phyloP scores from a whole-genome alignment of 2,888 invertebrate species.

The Leptinotarsa peninsularis region DNA sequence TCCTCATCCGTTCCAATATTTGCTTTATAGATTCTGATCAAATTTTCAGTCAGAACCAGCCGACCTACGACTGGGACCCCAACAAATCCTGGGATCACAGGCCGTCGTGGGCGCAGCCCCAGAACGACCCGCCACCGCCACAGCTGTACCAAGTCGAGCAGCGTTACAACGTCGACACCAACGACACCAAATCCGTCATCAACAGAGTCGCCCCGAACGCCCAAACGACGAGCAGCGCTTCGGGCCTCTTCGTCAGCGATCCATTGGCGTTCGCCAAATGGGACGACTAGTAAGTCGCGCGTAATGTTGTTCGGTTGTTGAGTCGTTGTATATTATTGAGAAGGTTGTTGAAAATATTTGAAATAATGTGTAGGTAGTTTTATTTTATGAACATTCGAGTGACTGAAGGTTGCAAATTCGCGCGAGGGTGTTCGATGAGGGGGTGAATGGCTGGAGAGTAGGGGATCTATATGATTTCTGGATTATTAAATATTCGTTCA shows the following conservation, averaged over 20 bases:
- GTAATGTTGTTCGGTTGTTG: constrained; percentile 29
- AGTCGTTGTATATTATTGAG: constrained; percentile 44
- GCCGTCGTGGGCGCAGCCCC: constrained; percentile 62
- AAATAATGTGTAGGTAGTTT: constrained; percentile 45
- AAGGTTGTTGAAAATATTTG: constrained; percentile 43
- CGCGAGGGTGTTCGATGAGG: constrained; percentile 20
- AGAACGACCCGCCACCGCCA: constrained; percentile 42
- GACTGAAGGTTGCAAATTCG: constrained; percentile 44
- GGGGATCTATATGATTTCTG: neutral
- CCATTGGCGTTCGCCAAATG: constrained; percentile 57
- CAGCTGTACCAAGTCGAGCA: constrained; percentile 64
- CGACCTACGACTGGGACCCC: constrained; percentile 62
- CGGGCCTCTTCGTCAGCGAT: constrained; percentile 55
- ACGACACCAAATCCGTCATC: constrained; percentile 64
- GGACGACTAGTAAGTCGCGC: constrained; percentile 53
- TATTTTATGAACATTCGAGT: constrained; percentile 38
- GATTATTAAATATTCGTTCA: no score
- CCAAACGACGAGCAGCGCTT: constrained; percentile 45
- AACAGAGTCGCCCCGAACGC: constrained; percentile 53
- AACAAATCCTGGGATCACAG: constrained; percentile 63
- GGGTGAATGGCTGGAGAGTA: constrained; percentile 24
- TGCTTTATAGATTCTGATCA: neutral
- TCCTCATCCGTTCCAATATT: neutral
- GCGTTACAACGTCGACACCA: constrained; percentile 61
- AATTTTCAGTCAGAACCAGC: constrained; percentile 57